Evolutionary conservation across 2,888 invertebrate genomes (phyloP).

Genomic region (Acleris sparsana): DNA sequence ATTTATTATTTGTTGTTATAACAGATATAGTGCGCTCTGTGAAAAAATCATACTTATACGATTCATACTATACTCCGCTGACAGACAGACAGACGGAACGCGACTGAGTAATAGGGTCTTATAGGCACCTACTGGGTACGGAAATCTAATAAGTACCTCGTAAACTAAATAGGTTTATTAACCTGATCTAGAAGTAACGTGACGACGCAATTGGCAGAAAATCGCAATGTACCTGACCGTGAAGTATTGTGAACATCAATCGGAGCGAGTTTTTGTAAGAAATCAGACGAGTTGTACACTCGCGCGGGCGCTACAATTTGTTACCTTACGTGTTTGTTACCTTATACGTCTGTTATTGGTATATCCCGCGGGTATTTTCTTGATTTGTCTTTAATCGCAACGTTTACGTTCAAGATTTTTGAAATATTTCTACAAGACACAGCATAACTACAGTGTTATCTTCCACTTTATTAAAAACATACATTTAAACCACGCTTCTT

Average conservation of each 20-base stretch:
- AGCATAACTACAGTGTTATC: too few relatives aligned
- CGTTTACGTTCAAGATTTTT: slow-evolving; percentile 7
- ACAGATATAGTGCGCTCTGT: too few relatives aligned
- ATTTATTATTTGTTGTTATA: too few relatives aligned
- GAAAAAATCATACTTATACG: too few relatives aligned
- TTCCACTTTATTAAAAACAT: too few relatives aligned
- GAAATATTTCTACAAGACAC: too few relatives aligned
- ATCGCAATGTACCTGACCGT: slow-evolving; percentile 73
- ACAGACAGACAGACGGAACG: too few relatives aligned
- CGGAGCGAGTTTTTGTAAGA: slow-evolving; percentile 29
- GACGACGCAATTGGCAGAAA: slow-evolving; percentile 65
- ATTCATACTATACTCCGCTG: too few relatives aligned
- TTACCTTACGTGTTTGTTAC: slow-evolving; percentile 26
- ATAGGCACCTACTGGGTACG: too few relatives aligned
- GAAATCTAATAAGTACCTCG: slow-evolving; percentile 5
- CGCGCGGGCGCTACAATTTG: slow-evolving; percentile 20
- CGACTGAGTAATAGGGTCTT: too few relatives aligned
- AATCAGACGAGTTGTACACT: slow-evolving; percentile 24
- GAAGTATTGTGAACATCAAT: slow-evolving; percentile 37
- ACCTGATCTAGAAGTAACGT: slow-evolving; percentile 64
- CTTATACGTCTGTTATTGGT: slow-evolving; percentile 26
- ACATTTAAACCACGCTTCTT: too few relatives aligned
- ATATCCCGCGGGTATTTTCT: slow-evolving; percentile 23
- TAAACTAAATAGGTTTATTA: slow-evolving; percentile 61
- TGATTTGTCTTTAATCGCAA: slow-evolving; percentile 26